Evolutionary conservation across 2,797 vertebrate genomes (phyloP).

Genomic region (Glyptemys insculpta): DNA sequence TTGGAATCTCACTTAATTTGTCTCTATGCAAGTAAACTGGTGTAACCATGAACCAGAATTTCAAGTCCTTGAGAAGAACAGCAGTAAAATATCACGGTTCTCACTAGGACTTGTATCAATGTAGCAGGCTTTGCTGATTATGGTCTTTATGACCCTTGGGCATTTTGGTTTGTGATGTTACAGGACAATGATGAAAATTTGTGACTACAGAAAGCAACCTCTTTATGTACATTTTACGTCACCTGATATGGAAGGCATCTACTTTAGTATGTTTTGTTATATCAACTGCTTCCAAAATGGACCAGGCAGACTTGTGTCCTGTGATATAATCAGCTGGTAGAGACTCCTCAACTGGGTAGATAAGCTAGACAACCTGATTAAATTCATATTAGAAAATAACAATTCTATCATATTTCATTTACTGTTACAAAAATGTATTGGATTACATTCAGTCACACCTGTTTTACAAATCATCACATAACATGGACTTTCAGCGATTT

Average conservation of each 20-base stretch:
- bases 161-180: conserved; percentile 20
- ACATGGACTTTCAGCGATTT: not conserved
- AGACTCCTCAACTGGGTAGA: not conserved
- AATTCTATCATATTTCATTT: not conserved
- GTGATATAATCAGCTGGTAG: not conserved
- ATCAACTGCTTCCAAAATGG: conserved; percentile 32
- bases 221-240: not conserved
- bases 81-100: not conserved
- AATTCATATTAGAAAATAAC: not conserved
- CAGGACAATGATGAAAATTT: conserved; percentile 45
- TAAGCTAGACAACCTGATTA: not conserved
- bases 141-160: not conserved
- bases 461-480: not conserved
- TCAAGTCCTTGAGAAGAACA: conserved; percentile 18
- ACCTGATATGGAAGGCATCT: conserved; percentile 6
- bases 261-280: conserved; percentile 4
- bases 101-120: conserved; percentile 1
- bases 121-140: conserved; percentile 47
- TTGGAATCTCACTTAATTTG: conserved; percentile 9
- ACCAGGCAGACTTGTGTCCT: not conserved
- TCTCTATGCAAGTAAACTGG: conserved; percentile 43
- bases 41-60: conserved; percentile 39
- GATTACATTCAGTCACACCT: not conserved
- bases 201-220: conserved; percentile 1
- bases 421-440: not conserved